Percentiles rank a stretch among this genome's conserved stretches.
These are phyloP conservation scores for Chrysemys picta DNA, from an alignment of 2,113 vertebrate species.

Conservation along the genomic window DNA sequence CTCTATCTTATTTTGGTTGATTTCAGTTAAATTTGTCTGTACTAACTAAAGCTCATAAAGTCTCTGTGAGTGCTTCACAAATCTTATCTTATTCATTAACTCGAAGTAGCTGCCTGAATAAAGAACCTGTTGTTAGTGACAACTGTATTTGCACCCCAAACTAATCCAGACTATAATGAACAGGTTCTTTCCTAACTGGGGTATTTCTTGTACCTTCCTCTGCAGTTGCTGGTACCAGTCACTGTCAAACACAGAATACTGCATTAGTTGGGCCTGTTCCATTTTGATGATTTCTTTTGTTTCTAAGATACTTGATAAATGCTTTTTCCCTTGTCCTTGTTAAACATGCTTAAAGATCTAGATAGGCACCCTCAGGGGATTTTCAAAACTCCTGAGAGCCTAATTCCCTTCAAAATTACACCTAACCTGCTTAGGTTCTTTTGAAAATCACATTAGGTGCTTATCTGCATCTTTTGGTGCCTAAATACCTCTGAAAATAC, in stretches of 20 bases:
- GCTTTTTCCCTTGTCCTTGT: neutral
- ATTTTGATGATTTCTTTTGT: neutral
- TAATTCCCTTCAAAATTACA: neutral
- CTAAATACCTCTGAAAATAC: neutral
- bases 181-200: neutral
- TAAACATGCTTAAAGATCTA: neutral
- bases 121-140: neutral
- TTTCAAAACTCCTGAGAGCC: neutral
- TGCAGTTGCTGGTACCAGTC: neutral
- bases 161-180: neutral
- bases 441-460: neutral
- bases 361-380: neutral
- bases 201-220: neutral
- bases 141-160: neutral
- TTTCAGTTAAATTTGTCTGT: neutral
- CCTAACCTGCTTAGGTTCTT: neutral
- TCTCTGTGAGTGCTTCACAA: neutral
- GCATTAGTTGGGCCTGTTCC: neutral
- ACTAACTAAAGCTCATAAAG: neutral
- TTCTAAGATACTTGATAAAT: neutral
- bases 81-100: neutral
- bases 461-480: neutral
- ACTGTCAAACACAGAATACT: neutral
- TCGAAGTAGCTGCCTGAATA: neutral
- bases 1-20: neutral